Evolutionary conservation across 2,113 vertebrate genomes (phyloP).

Genomic region (Rattus norvegicus): DNA sequence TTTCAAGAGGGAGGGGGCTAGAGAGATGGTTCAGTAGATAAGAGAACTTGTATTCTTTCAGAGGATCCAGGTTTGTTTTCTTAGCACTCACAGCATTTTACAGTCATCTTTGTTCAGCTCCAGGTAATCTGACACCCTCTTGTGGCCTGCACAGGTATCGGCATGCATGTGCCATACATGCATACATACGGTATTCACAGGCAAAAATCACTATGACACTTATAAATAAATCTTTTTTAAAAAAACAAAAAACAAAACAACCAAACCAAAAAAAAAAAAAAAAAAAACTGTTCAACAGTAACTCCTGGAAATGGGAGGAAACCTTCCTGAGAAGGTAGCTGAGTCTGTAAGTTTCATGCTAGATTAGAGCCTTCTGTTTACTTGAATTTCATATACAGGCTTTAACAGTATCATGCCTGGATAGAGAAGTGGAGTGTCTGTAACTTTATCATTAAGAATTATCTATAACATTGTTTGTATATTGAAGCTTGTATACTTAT

Average conservation of each 20-base stretch:
- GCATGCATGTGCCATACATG: not conserved
- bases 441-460: not conserved
- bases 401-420: not conserved
- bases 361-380: not conserved
- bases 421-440: not conserved
- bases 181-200: not conserved
- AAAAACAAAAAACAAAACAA: too few species aligned
- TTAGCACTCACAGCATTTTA: not conserved
- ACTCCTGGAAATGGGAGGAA: not conserved
- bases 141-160: not conserved
- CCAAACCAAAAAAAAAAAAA: not conserved
- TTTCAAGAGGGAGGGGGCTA: not conserved
- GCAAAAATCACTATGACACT: not conserved
- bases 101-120: not conserved
- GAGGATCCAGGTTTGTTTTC: not conserved
- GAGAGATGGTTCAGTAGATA: not conserved
- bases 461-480: not conserved
- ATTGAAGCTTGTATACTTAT: not conserved
- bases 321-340: not conserved
- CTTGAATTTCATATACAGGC: not conserved
- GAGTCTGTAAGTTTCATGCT: not conserved
- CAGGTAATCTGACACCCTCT: not conserved
- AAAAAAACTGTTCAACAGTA: not conserved
- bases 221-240: not conserved
- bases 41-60: not conserved